Percentiles rank a stretch among this genome's conserved stretches.
Evolutionary conservation across 2,797 vertebrate species (phyloP).

Genomic region (Pristis pectinata): DNA sequence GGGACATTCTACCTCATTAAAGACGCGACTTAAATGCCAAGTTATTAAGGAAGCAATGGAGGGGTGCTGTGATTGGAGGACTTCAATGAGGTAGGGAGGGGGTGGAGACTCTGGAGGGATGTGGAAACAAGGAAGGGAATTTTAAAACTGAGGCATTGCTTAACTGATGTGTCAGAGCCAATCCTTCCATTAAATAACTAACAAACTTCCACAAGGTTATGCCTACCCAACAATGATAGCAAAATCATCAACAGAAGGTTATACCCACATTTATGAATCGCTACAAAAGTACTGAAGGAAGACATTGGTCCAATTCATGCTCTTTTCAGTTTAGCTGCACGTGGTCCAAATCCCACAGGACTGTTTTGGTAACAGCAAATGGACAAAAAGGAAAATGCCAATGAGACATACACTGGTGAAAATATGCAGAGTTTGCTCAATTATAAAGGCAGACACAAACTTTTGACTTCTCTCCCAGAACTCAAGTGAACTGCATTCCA

Average conservation of each 20-base stretch:
- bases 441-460: neutral
- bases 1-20: too few species aligned
- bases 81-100: too few species aligned
- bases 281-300: neutral
- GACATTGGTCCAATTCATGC: neutral
- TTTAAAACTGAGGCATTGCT: too few species aligned
- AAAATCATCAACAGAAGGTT: neutral
- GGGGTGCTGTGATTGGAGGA: too few species aligned
- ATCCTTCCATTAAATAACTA: neutral
- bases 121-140: too few species aligned
- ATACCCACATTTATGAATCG: neutral
- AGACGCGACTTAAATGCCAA: too few species aligned
- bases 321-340: neutral
- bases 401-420: neutral
- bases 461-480: neutral
- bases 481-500: neutral
- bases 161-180: too few species aligned
- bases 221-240: neutral
- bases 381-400: neutral
- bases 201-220: neutral
- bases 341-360: neutral
- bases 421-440: neutral
- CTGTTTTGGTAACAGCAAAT: neutral
- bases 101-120: too few species aligned
- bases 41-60: too few species aligned